phyloP scores from a whole-genome alignment of 2,797 vertebrate genomes.

The Anas acuta region DNA sequence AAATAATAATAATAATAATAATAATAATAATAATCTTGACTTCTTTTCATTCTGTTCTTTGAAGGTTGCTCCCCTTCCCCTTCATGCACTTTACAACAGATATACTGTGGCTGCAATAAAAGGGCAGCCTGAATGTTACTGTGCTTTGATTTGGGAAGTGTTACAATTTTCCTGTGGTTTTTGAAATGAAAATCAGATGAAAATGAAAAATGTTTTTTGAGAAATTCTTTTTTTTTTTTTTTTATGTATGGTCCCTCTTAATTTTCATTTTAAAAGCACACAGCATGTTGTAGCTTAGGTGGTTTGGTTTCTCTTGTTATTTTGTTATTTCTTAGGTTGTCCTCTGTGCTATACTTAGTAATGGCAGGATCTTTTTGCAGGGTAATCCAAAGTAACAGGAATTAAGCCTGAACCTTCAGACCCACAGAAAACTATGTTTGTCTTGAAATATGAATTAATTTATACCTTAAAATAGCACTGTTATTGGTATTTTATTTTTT shows the following conservation, averaged over 20 bases:
- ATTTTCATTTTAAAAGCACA: not conserved
- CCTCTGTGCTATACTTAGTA: not conserved
- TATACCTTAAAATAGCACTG: not conserved
- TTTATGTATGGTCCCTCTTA: not conserved
- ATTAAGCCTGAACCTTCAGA: not conserved
- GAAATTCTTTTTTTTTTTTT: not conserved
- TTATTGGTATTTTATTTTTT: not conserved
- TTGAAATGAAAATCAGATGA: not conserved
- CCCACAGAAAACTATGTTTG: not conserved
- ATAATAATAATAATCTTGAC: not conserved
- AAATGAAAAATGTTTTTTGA: not conserved
- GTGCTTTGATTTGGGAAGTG: not conserved
- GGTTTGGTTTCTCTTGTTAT: not conserved
- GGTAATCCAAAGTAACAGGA: not conserved
- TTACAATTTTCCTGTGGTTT: not conserved
- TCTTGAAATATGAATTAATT: not conserved
- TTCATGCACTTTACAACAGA: not conserved
- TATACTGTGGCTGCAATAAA: not conserved
- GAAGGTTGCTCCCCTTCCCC: not conserved
- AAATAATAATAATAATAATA: not conserved
- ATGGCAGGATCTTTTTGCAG: not conserved
- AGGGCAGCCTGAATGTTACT: not conserved
- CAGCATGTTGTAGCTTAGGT: not conserved
- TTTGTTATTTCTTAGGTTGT: not conserved
- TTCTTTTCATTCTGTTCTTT: not conserved